A percentile compares a stretch with the other conserved stretches of the same genome.
phyloP scores from a whole-genome alignment of 2,113 vertebrate species.

The Onychostoma macrolepis region DNA sequence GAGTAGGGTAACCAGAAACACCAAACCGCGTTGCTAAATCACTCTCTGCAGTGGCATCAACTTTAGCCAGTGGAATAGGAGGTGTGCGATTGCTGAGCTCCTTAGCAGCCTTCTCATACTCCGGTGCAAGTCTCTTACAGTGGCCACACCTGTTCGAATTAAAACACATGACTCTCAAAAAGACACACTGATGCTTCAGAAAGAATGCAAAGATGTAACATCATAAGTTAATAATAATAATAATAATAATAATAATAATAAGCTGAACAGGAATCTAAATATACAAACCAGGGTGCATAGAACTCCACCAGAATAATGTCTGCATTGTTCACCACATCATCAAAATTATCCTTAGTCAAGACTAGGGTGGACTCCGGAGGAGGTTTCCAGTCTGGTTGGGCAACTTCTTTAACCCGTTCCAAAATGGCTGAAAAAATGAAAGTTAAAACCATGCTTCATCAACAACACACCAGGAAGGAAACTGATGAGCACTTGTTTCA shows the following conservation, averaged over 20 bases:
- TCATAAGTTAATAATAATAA: neutral
- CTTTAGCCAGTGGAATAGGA: constrained; percentile 90
- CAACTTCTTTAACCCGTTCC: constrained; percentile 86
- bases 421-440: constrained; percentile 82
- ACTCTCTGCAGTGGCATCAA: constrained; percentile 84
- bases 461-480: neutral
- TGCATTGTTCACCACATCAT: constrained; percentile 83
- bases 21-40: constrained; percentile 86
- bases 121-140: constrained; percentile 93
- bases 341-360: constrained; percentile 93
- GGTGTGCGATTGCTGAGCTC: constrained; percentile 84
- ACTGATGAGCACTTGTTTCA: neutral
- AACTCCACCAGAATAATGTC: constrained; percentile 98
- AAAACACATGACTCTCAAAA: neutral
- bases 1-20: constrained; percentile 89
- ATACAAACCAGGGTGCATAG: constrained; percentile 94
- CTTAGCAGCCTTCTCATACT: constrained; percentile 94
- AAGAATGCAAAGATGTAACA: neutral
- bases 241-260: no score
- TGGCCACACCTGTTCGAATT: constrained; percentile 88
- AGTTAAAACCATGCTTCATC: constrained; percentile 4
- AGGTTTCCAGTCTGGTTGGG: constrained; percentile 89
- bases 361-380: constrained; percentile 91
- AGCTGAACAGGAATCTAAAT: neutral
- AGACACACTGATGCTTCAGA: neutral